A percentile compares a stretch with the other conserved stretches of the same genome.
Conservation (phyloP, 2,113 vertebrate species). For the Podocnemis expansa region DNA sequence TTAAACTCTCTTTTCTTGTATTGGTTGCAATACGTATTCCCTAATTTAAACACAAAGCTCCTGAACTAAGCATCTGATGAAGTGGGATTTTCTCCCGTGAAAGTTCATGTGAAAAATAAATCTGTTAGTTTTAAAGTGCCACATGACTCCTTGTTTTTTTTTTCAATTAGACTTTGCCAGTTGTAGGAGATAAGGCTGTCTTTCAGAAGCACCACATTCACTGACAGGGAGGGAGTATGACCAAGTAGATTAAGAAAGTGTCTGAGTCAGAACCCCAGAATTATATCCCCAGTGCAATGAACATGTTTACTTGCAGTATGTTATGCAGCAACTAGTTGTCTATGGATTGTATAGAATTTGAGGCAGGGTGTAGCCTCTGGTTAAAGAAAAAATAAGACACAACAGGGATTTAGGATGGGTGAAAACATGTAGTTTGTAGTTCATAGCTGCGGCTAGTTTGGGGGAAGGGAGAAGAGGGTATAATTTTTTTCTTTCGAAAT, state of each 20-base stretch:
- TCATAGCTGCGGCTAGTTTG: background rate
- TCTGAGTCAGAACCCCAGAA: too few species aligned
- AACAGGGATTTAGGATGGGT: background rate
- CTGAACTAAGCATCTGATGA: too few species aligned
- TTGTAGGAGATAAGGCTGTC: fast-evolving
- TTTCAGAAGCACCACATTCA: background rate
- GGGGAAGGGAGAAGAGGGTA: too few species aligned
- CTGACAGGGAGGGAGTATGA: fast-evolving
- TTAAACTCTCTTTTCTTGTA: background rate
- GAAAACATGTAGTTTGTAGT: background rate
- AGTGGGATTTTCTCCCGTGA: too few species aligned
- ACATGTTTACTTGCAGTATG: too few species aligned
- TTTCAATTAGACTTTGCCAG: background rate
- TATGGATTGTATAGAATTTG: background rate
- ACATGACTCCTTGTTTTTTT: too few species aligned
- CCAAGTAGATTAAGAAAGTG: too few species aligned
- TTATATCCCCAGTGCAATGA: too few species aligned
- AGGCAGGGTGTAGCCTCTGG: background rate
- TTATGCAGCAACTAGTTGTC: too few species aligned
- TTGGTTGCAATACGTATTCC: background rate
- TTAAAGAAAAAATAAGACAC: background rate
- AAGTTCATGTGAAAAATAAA: too few species aligned
- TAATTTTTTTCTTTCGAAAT: background rate
- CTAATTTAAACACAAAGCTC: background rate
- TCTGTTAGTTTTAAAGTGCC: too few species aligned